phyloP scores from a whole-genome alignment of 2,888 invertebrate species.

The Ochropacha duplaris region DNA sequence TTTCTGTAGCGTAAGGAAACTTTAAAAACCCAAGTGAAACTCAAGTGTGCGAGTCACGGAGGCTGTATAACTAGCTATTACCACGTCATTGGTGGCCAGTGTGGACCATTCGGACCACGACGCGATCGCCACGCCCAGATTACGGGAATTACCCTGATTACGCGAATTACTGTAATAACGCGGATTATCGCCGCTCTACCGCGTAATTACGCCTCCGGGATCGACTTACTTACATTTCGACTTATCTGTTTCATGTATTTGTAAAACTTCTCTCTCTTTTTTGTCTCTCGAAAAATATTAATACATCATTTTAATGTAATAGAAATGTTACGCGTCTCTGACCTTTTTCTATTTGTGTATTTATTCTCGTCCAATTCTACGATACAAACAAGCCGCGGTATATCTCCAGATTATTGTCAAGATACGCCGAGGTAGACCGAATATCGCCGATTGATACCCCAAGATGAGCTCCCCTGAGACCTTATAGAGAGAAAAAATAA shows the following conservation, averaged over 20 bases:
- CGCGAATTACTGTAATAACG: slow-evolving; percentile 17
- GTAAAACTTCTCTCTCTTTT: background rate
- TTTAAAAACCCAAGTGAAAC: background rate
- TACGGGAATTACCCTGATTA: slow-evolving; percentile 29
- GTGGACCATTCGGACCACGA: background rate
- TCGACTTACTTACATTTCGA: background rate
- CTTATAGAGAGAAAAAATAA: slow-evolving; percentile 53
- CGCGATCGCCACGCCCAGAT: slow-evolving; percentile 17
- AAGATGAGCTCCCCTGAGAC: slow-evolving; percentile 61
- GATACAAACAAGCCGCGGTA: slow-evolving; percentile 34
- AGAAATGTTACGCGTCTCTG: background rate
- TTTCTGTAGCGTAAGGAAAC: background rate
- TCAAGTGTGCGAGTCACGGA: slow-evolving; percentile 4
- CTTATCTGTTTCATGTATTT: background rate
- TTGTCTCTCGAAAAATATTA: background rate
- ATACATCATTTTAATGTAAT: background rate
- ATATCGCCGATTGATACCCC: slow-evolving; percentile 73
- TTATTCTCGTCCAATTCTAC: slow-evolving; percentile 30
- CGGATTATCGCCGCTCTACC: slow-evolving; percentile 3
- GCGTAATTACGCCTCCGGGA: slow-evolving; percentile 2
- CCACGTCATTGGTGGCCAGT: slow-evolving; percentile 34
- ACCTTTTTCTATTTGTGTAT: background rate
- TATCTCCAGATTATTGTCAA: slow-evolving; percentile 63
- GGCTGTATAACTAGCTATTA: slow-evolving; percentile 30
- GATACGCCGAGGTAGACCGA: slow-evolving; percentile 50